Conservation (phyloP, 2,888 invertebrate species). For the Sminthurides aquaticus region DNA sequence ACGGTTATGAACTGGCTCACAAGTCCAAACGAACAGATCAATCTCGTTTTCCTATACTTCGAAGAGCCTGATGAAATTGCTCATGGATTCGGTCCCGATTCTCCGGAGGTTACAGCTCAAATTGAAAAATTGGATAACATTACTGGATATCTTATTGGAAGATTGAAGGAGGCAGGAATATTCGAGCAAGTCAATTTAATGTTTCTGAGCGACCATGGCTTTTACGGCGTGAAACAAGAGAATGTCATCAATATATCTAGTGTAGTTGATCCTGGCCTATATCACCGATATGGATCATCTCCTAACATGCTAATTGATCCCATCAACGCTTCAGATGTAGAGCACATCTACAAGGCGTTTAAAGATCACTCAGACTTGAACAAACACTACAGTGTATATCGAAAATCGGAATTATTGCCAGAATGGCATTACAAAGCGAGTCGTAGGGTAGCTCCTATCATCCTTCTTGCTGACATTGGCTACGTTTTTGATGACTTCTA, state of each 20-base stretch:
- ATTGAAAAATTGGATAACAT: conserved; percentile 46
- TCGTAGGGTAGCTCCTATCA: conserved; percentile 56
- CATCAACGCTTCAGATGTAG: conserved; percentile 45
- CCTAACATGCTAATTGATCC: conserved; percentile 59
- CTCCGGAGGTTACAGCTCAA: conserved; percentile 45
- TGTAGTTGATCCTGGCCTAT: conserved; percentile 51
- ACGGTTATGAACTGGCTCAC: conserved; percentile 56
- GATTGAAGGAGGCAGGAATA: conserved; percentile 52
- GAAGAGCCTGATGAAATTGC: conserved; percentile 61
- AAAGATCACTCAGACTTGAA: conserved; percentile 46
- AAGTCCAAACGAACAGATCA: conserved; percentile 56
- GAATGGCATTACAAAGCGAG: conserved; percentile 58
- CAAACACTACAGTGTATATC: conserved; percentile 55
- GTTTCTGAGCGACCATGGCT: conserved; percentile 67
- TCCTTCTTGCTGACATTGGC: conserved; percentile 57
- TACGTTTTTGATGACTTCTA: conserved; percentile 57
- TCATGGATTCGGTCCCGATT: conserved; percentile 57
- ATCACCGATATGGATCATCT: conserved; percentile 51
- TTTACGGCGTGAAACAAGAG: conserved; percentile 54
- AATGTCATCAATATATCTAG: conserved; percentile 55
- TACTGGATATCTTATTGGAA: conserved; percentile 53
- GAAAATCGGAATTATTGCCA: conserved; percentile 52
- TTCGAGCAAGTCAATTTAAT: conserved; percentile 56
- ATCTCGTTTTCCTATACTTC: conserved; percentile 61
- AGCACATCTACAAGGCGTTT: conserved; percentile 51